Percentiles rank a stretch among this genome's conserved stretches.
phyloP scores from a whole-genome alignment of 2,113 vertebrate genomes.

The Argyrosomus japonicus region DNA sequence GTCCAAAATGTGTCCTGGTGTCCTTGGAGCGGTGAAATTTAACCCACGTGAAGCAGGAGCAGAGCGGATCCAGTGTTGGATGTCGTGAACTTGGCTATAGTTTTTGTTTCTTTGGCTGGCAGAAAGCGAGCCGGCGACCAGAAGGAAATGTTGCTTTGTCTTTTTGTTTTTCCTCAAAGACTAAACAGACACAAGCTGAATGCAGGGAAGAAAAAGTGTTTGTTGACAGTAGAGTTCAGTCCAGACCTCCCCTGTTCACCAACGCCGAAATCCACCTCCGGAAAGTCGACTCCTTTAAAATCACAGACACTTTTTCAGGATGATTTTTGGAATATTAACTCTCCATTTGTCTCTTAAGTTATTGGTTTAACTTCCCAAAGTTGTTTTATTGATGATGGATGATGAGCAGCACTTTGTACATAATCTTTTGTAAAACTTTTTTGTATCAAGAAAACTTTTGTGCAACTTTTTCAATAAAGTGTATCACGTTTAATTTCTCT shows the following conservation, averaged over 20 bases:
- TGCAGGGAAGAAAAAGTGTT: conserved; percentile 42
- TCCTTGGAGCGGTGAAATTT: background rate
- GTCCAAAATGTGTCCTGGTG: background rate
- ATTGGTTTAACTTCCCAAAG: conserved; percentile 2
- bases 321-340: background rate
- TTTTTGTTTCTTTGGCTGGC: background rate
- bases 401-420: conserved; percentile 78
- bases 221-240: conserved; percentile 44
- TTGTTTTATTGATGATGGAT: background rate
- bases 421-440: conserved; percentile 46
- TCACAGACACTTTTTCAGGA: background rate
- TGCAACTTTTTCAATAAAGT: background rate
- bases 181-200: conserved; percentile 48
- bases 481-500: no score
- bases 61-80: background rate
- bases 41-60: background rate
- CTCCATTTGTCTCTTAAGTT: conserved; percentile 1
- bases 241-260: background rate
- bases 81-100: background rate
- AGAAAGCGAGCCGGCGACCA: background rate
- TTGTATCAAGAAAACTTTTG: conserved; percentile 39
- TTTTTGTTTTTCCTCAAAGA: conserved; percentile 64
- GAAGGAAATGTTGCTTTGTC: conserved; percentile 68
- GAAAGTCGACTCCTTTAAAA: background rate
- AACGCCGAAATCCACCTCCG: background rate